Evolutionary conservation across 2,797 vertebrate genomes (phyloP), one percentile per base, ranked within the genome.

Genomic region (Esox masquinongy): DNA sequence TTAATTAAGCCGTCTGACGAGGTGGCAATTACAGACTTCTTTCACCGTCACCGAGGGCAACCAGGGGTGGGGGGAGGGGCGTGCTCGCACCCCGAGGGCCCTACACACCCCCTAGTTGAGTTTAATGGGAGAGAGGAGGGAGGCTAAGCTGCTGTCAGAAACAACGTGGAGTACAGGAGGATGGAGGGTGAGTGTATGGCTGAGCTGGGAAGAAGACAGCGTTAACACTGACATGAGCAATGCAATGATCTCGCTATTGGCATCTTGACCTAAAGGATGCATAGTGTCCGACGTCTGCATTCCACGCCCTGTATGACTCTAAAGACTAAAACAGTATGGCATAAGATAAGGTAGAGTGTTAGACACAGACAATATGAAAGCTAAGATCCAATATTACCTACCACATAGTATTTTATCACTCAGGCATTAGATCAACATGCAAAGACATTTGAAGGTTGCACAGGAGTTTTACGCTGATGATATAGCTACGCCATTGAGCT

Each of bases 1-100:
- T 95, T 96, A 96, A 96, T 96, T 95, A 96, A 96, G 93, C 92
- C 92, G 92, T 95, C 93, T 94, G 93, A 95, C 90, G 91, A 86
- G 94, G 88, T 90, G 88, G 90, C 95, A 94, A 96, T 96, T 95
- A 96, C 93, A 92, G 93, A 90, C 93, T 91, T 91, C 92, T 91
- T 87, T 92, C 91, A 87, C 86, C 88, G 89, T 93, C 91, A 92
- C 91, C 83, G 80, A 89, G 91, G 91, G 92, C 90, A 86, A 91
- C 85, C 22, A 68, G 70, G 72, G 56, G 0, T 59, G 76, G 12
- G 81, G 79, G 78, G 70, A 53, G 69, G 70, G 56, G 53, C 31
- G 43, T 61, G 51, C 47, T 64, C 59, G 73, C 90, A 11, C 86
- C 86, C 86, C 2, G 80, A 86, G 86, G 90, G 88, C 66, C 36